phyloP scores from a whole-genome alignment of 1,140 invertebrate species.

The Apis mellifera region DNA sequence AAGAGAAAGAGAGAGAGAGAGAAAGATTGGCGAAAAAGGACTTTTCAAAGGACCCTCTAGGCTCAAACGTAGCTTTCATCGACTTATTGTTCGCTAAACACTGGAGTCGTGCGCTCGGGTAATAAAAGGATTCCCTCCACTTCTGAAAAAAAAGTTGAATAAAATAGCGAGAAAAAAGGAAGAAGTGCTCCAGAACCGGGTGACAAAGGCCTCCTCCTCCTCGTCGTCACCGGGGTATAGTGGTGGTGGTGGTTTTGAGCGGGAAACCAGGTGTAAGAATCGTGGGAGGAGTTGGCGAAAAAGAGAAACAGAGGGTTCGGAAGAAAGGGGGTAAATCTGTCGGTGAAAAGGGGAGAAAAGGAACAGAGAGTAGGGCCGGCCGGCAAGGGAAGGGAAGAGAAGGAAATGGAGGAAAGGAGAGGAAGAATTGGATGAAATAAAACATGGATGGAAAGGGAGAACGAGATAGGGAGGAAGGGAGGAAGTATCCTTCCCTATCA shows the following conservation, averaged over 20 bases:
- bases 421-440: constrained; percentile 60
- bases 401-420: background rate
- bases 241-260: constrained; percentile 31
- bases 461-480: background rate
- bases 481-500: constrained; percentile 65
- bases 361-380: background rate
- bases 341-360: background rate
- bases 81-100: constrained; percentile 70
- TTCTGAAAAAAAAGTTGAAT: constrained; percentile 68
- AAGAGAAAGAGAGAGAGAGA: constrained; percentile 17
- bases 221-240: constrained; percentile 13
- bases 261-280: constrained; percentile 22
- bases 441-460: constrained; percentile 58
- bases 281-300: constrained; percentile 24
- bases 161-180: constrained; percentile 70
- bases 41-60: constrained; percentile 63
- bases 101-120: constrained; percentile 66
- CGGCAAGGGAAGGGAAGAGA: too few relatives aligned
- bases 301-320: constrained; percentile 40
- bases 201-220: constrained; percentile 62
- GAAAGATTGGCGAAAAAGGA: constrained; percentile 57
- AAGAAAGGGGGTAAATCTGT: constrained; percentile 24
- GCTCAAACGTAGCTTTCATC: constrained; percentile 70
- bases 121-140: constrained; percentile 66
- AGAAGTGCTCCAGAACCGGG: constrained; percentile 49